Percentiles rank a stretch among this genome's conserved stretches.
Conservation (phyloP, 2,888 invertebrate species). For the Galerucella pusilla region DNA sequence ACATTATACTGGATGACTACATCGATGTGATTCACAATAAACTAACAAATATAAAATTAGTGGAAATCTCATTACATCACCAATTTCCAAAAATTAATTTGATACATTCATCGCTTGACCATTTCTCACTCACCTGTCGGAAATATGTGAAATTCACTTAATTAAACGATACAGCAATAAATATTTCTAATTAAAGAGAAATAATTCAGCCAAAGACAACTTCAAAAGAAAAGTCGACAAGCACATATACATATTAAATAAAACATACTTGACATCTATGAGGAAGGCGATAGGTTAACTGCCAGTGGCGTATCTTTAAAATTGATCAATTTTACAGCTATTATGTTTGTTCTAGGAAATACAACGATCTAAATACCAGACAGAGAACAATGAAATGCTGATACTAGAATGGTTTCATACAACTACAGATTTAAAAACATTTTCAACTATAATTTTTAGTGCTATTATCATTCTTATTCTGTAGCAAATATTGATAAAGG, state of each 20-base stretch:
- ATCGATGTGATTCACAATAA: background rate
- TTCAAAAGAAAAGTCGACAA: background rate
- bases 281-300: background rate
- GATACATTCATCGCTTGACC: constrained; percentile 12
- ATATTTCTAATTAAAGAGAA: constrained; percentile 34
- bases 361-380: too few relatives aligned
- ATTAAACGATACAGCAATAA: constrained; percentile 25
- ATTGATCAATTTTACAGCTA: too few relatives aligned
- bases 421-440: too few relatives aligned
- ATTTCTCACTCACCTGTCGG: background rate
- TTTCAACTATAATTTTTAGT: too few relatives aligned
- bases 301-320: background rate
- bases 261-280: background rate
- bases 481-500: too few relatives aligned
- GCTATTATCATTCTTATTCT: too few relatives aligned
- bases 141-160: background rate
- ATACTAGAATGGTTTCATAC: too few relatives aligned
- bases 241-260: background rate
- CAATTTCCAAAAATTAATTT: constrained; percentile 35
- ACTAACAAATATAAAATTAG: background rate
- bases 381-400: too few relatives aligned
- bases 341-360: too few relatives aligned
- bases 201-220: background rate
- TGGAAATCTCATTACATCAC: background rate
- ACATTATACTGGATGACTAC: background rate